Percentiles rank a stretch among this genome's conserved stretches.
Conservation (phyloP, 2,888 invertebrate genomes). For the Eurytoma adleriae region DNA sequence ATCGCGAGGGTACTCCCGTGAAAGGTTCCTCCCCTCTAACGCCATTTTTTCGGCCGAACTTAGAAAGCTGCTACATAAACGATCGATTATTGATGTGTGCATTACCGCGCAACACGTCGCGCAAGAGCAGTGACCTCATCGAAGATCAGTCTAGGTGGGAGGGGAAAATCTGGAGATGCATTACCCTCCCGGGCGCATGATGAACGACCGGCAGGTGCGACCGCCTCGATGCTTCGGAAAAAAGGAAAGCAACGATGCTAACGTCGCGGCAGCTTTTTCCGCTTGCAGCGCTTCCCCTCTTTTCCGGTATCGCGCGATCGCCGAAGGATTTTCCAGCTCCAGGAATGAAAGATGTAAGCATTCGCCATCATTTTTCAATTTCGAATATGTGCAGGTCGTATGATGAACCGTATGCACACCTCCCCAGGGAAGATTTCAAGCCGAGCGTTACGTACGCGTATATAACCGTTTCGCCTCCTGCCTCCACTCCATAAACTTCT, state of each 20-base stretch:
- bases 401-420: neutral
- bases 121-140: conserved; percentile 20
- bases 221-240: conserved; percentile 59
- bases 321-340: neutral
- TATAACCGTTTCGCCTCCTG: neutral
- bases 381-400: neutral
- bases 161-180: conserved; percentile 61
- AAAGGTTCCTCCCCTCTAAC: no score
- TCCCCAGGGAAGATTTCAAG: conserved; percentile 13
- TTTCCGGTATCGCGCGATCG: neutral
- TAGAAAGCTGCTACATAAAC: conserved; percentile 25
- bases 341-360: conserved; percentile 39
- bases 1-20: no score
- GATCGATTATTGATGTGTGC: conserved; percentile 73
- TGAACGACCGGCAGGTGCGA: conserved; percentile 68
- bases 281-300: neutral
- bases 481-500: conserved; percentile 25
- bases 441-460: neutral
- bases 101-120: conserved; percentile 62
- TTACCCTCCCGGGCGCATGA: conserved; percentile 64
- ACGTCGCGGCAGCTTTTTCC: conserved; percentile 32
- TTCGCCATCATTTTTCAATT: conserved; percentile 54
- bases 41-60: no score
- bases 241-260: conserved; percentile 37
- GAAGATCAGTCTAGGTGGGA: conserved; percentile 58